A percentile compares a stretch with the other conserved stretches of the same genome.
Conservation (phyloP, 2,797 vertebrate species). For the Danio tinwini region DNA sequence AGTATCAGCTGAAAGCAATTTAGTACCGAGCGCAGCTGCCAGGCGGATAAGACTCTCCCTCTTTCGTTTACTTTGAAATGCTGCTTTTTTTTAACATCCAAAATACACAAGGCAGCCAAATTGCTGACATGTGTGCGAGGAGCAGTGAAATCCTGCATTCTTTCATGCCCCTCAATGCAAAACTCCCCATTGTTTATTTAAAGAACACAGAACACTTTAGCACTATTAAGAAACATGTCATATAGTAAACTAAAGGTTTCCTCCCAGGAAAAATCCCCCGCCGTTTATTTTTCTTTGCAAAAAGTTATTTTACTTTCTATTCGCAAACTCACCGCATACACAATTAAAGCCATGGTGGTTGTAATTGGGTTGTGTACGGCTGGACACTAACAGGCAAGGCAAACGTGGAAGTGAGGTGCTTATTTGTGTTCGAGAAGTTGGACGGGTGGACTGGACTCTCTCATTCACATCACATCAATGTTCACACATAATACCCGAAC, state of each 20-base stretch:
- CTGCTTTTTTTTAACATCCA: conserved; percentile 91
- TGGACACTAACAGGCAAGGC: conserved; percentile 71
- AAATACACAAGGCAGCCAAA: conserved; percentile 97
- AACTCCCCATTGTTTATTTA: conserved; percentile 94
- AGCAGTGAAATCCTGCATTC: conserved; percentile 88
- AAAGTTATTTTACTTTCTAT: conserved; percentile 83
- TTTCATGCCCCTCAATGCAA: conserved; percentile 93
- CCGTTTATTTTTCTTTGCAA: conserved; percentile 84
- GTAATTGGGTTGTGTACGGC: conserved; percentile 64
- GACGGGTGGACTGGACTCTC: conserved; percentile 66
- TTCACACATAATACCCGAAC: conserved; percentile 33
- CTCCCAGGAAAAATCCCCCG: conserved; percentile 85
- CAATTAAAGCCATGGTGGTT: conserved; percentile 70
- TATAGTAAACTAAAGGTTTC: conserved; percentile 93
- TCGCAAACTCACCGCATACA: conserved; percentile 76
- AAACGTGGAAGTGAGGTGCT: conserved; percentile 77
- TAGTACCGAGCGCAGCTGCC: conserved; percentile 89
- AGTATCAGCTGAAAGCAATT: conserved; percentile 96
- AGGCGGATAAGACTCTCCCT: conserved; percentile 93
- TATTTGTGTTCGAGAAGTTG: conserved; percentile 70
- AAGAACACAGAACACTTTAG: conserved; percentile 94
- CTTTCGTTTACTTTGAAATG: conserved; percentile 96
- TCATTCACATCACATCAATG: conserved; percentile 48
- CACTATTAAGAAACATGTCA: conserved; percentile 93
- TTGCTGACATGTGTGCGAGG: conserved; percentile 95